phyloP scores from a whole-genome alignment of 2,113 vertebrate species.

The Pantherophis guttatus region DNA sequence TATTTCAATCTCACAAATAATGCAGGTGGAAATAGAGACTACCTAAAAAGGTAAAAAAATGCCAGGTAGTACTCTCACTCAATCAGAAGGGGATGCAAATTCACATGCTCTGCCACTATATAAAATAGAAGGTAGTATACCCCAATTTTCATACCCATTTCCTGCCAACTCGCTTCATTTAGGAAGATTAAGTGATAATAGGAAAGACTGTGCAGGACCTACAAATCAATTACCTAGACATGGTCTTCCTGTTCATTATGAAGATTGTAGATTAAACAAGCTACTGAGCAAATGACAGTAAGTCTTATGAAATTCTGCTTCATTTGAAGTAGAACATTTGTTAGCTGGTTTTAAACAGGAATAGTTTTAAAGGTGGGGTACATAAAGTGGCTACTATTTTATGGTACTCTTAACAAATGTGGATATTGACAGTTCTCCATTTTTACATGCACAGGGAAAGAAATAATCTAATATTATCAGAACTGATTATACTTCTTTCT shows the following conservation, averaged over 20 bases:
- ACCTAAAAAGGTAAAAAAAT: not conserved
- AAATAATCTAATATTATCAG: not conserved
- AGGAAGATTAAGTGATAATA: not conserved
- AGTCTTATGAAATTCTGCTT: not conserved
- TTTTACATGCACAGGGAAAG: not conserved
- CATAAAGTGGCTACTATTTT: not conserved
- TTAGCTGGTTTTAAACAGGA: not conserved
- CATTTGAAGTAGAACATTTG: conserved; percentile 14
- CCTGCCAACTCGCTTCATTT: not conserved
- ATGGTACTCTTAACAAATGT: not conserved
- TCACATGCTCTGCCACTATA: not conserved
- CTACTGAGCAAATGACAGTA: conserved; percentile 18
- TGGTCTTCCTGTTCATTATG: conserved; percentile 22
- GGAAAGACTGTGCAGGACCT: conserved; percentile 8
- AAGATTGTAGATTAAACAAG: conserved; percentile 8
- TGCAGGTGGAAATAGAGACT: not conserved
- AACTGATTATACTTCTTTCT: not conserved
- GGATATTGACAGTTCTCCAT: not conserved
- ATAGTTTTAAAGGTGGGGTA: conserved; percentile 10
- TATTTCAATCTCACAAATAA: not conserved
- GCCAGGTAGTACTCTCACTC: not conserved
- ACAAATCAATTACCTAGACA: not conserved
- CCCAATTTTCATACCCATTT: conserved; percentile 1
- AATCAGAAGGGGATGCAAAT: not conserved
- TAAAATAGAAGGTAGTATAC: conserved; percentile 30